These are phyloP conservation scores for Actinostola sp. DNA, from an alignment of 92 coral and sea anemone species.

Conservation along the genomic window DNA sequence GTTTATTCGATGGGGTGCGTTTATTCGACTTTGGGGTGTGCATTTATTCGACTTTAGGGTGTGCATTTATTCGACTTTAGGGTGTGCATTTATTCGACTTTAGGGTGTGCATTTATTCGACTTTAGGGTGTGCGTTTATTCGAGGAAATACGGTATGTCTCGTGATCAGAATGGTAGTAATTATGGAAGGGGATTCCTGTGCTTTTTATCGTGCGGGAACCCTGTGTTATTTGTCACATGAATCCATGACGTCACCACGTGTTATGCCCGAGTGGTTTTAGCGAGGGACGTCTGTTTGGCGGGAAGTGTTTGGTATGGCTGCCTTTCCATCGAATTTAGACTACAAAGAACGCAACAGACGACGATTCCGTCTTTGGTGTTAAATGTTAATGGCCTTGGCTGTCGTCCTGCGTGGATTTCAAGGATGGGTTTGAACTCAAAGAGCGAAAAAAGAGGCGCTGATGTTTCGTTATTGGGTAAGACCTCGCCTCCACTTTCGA, in stretches of 20 bases:
- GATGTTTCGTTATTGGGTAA: constrained; percentile 75
- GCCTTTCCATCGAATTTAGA: constrained; percentile 50
- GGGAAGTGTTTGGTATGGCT: constrained; percentile 76
- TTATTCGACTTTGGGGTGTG: too few relatives aligned
- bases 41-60: too few relatives aligned
- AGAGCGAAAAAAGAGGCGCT: constrained; percentile 73
- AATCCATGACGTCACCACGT: constrained; percentile 41
- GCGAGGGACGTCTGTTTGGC: constrained; percentile 81
- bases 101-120: too few relatives aligned
- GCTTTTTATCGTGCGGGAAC: neutral
- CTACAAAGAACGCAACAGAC: constrained; percentile 35
- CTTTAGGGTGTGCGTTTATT: too few relatives aligned
- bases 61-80: too few relatives aligned
- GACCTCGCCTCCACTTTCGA: constrained; percentile 78
- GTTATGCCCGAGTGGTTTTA: constrained; percentile 45
- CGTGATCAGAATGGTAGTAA: neutral
- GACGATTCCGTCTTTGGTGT: constrained; percentile 19
- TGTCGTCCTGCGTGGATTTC: constrained; percentile 45
- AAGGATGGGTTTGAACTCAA: constrained; percentile 83
- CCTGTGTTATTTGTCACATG: constrained; percentile 36
- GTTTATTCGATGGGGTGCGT: too few relatives aligned
- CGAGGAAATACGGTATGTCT: too few relatives aligned
- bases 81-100: too few relatives aligned
- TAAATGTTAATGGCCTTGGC: constrained; percentile 49
- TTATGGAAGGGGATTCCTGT: constrained; percentile 20